phyloP scores from a whole-genome alignment of 2,113 vertebrate species.

The Anguilla japonica region DNA sequence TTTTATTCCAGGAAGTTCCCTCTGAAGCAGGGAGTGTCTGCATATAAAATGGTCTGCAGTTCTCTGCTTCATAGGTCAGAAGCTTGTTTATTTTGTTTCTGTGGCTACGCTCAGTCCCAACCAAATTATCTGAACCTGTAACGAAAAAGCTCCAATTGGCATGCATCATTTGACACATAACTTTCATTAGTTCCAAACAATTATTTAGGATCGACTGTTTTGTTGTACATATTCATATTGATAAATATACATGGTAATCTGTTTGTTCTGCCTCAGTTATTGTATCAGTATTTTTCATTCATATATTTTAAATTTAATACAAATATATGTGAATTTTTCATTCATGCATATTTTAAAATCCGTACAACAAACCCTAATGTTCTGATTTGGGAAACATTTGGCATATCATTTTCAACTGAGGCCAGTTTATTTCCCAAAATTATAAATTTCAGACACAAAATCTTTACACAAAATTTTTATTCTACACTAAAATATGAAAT shows the following conservation, averaged over 20 bases:
- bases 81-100: slow-evolving; percentile 99
- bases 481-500: neutral
- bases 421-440: neutral
- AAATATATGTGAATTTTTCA: neutral
- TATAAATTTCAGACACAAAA: neutral
- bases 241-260: neutral
- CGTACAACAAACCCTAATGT: neutral
- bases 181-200: slow-evolving; percentile 17
- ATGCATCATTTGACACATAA: slow-evolving; percentile 25
- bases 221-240: neutral
- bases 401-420: neutral
- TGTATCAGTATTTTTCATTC: neutral
- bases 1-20: slow-evolving; percentile 99
- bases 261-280: neutral
- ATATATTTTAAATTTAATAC: neutral
- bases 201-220: neutral
- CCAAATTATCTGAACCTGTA: slow-evolving; percentile 19
- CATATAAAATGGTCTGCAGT: slow-evolving; percentile 99
- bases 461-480: neutral
- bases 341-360: neutral
- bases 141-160: slow-evolving; percentile 64
- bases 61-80: slow-evolving; percentile 99
- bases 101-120: slow-evolving; percentile 99
- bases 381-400: neutral
- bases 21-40: slow-evolving; percentile 99